Percentiles rank a stretch among this genome's conserved stretches.
phyloP scores from a whole-genome alignment of 2,113 vertebrate species.

The Ascaphus truei region DNA sequence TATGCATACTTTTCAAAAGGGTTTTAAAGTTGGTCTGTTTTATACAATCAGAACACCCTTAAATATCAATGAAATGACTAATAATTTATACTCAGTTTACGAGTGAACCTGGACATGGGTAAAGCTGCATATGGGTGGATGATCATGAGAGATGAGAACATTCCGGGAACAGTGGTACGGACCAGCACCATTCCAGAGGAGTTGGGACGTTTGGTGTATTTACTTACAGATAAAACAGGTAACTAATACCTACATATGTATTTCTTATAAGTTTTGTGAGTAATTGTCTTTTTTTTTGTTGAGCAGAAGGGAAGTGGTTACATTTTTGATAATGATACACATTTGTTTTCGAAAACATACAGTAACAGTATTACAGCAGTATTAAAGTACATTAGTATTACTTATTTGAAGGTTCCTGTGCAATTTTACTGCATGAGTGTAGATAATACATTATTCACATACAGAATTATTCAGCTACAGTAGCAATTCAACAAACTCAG shows the following conservation, averaged over 20 bases:
- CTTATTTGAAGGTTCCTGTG: slow-evolving; percentile 14
- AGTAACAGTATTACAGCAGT: not conserved
- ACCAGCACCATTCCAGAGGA: slow-evolving; percentile 98
- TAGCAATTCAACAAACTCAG: not conserved
- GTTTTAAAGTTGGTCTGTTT: too few species aligned
- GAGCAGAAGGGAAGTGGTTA: not conserved
- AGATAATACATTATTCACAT: not conserved
- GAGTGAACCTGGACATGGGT: slow-evolving; percentile 97
- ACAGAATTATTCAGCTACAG: slow-evolving; percentile 10
- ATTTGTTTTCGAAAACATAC: not conserved
- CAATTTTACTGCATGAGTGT: not conserved
- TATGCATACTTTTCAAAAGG: too few species aligned
- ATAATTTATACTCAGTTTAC: slow-evolving; percentile 66
- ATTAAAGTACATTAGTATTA: slow-evolving; percentile 1
- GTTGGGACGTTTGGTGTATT: slow-evolving; percentile 88
- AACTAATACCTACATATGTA: not conserved
- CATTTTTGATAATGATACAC: not conserved
- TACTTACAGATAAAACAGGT: slow-evolving; percentile 97
- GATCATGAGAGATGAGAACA: slow-evolving; percentile 95
- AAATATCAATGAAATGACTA: too few species aligned
- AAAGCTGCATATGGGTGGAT: slow-evolving; percentile 96
- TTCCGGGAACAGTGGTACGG: slow-evolving; percentile 91
- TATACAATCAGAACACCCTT: too few species aligned
- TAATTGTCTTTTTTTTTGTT: not conserved
- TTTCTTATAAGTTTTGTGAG: not conserved